A percentile compares a stretch with the other conserved stretches of the same genome.
Evolutionary conservation across 1,140 invertebrate species (phyloP).

Genomic region (Ruditapes philippinarum): DNA sequence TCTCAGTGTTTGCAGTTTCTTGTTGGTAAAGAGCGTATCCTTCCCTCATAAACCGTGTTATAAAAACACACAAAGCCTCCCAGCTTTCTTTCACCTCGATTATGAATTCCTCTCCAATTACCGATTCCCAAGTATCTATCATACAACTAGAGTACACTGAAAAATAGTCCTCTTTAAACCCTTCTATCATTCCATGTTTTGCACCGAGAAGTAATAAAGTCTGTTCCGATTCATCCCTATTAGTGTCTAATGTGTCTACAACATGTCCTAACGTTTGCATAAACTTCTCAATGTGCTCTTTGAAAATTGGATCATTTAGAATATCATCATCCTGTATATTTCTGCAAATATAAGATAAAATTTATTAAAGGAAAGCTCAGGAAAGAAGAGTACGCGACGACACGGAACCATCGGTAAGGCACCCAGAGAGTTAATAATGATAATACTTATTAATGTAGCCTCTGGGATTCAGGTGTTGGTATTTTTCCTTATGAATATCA

Average conservation of each 20-base stretch:
- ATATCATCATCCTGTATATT: conserved; percentile 65
- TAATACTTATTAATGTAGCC: too few relatives aligned
- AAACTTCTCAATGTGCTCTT: conserved; percentile 72
- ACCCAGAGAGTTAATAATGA: background rate
- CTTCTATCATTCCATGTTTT: conserved; percentile 72
- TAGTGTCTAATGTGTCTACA: conserved; percentile 73
- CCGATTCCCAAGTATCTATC: conserved; percentile 76
- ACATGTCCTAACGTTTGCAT: conserved; percentile 73
- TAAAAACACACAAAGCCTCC: conserved; percentile 69
- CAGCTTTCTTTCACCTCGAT: conserved; percentile 76
- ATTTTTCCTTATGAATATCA: too few relatives aligned
- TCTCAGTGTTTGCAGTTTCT: background rate
- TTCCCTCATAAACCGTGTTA: conserved; percentile 70
- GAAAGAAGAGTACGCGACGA: background rate
- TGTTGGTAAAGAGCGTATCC: conserved; percentile 71
- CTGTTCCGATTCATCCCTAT: conserved; percentile 61
- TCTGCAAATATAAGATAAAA: conserved; percentile 62
- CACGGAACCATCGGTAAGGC: background rate
- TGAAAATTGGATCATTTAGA: conserved; percentile 53
- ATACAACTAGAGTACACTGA: conserved; percentile 74
- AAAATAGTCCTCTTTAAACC: conserved; percentile 77
- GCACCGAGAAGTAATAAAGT: conserved; percentile 74
- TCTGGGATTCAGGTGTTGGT: too few relatives aligned
- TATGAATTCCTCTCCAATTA: conserved; percentile 77
- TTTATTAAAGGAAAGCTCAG: background rate